Conservation (phyloP, 1,140 invertebrate genomes). For the Cephus cinctus region DNA sequence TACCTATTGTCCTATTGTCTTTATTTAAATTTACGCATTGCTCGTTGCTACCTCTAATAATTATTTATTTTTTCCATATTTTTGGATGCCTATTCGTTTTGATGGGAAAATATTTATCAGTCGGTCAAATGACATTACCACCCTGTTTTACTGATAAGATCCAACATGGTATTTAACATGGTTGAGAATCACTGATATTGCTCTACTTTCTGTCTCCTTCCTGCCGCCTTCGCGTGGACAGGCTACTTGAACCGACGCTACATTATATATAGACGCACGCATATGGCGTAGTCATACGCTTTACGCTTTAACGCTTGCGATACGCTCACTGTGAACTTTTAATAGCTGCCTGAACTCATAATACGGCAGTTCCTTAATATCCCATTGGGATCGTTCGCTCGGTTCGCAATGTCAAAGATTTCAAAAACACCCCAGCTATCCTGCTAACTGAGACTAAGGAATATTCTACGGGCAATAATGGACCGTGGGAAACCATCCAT, state of each 20-base stretch:
- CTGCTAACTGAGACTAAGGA: slow-evolving; percentile 8
- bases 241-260: neutral
- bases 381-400: no score
- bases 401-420: neutral
- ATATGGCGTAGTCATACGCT: neutral
- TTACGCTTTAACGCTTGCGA: neutral
- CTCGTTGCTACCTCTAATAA: no score
- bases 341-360: no score
- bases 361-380: no score
- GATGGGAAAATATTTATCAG: no score
- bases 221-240: neutral
- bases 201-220: neutral
- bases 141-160: no score
- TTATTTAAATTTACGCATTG: no score
- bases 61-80: no score
- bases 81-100: no score
- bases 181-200: neutral
- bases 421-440: slow-evolving; percentile 10
- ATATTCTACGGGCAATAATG: neutral
- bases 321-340: neutral
- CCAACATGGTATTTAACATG: no score
- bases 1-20: no score
- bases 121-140: no score
- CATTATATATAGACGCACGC: neutral
- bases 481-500: slow-evolving; percentile 19